Base-by-base conservation (phyloP, 2,888 invertebrate genomes). In the Schizaphis graminum region DNA sequence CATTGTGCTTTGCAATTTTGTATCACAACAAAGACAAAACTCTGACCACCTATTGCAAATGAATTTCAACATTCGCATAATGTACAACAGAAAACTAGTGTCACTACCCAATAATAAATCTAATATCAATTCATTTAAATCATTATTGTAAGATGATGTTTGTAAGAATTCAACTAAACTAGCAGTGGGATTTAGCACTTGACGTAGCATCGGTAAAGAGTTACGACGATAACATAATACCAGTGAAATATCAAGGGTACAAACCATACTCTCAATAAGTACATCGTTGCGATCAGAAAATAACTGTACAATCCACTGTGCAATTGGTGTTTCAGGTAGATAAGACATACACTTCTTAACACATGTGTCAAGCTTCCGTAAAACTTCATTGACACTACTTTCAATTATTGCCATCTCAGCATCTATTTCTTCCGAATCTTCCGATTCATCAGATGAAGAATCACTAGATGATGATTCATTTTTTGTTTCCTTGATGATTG, bases 211-310 rank as follows among this genome's bases (percentile, higher is more conserved):
- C 3, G 98, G 98, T 95, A 97, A 98, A 28, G 98, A 97, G 0
- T 98, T 97, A 95, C 98, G 98, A 91, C 98, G 97, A 95, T 98
- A 98, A 53, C 98, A 98, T 94, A 98, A 97, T 85, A 98, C 98
- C 49, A 98, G 97, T 0, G 98, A 98, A 89, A 98, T 98, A 96
- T 98, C 98, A 91, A 98, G 96, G 77, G 98, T 98, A 96, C 98
- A 98, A 16, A 98, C 98, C 98, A 98, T 98, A 7, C 98, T 98
- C 96, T 98, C 98, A 94, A 98, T 98, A 95, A 98, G 96, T 95
- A 98, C 98, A 96, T 98, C 98, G 95, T 98, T 98, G 96, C 98
- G 98, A 96, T 98, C 98, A 95, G 98, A 98, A 95, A 98, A 98
- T 94, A 98, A 96, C 96, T 98, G 98, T 94, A 98, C 98, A 91